Base-by-base conservation (phyloP, 2,888 invertebrate genomes). In the Sminthurides aquaticus region DNA sequence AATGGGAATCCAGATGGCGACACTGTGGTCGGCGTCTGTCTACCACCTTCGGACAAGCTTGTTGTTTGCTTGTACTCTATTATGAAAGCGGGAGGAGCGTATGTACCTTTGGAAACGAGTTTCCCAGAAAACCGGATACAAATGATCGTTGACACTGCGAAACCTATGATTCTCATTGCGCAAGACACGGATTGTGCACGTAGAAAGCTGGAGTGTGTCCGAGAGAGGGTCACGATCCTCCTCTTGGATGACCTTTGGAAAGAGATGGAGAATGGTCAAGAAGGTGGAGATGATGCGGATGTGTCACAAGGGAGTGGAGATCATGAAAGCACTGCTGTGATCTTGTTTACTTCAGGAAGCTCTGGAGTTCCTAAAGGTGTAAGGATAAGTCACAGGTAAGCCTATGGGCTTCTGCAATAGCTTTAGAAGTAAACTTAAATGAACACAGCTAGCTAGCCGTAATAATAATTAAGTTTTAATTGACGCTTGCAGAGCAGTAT, bases 81-180 rank as follows among this genome's bases (percentile, higher is more conserved):
- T 60, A 86, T 90, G 84, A 91, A 91, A 79, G 82, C 87, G 0
- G 91, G 92, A 0, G 89, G 88, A 20, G 88, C 91, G 0, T 93
- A 93, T 79, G 80, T 92, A 61, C 92, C 93, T 0, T 81, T 93
- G 75, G 91, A 91, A 76, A 84, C 86, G 0, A 80, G 81, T 62
- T 85, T 85, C 75, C 91, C 92, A 0, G 83, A 83, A 27, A 83
- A 84, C 1, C 83, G 92, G 71, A 84, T 91, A 55, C 82, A 85
- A 24, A 89, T 91, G 75, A 91, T 92, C 62, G 77, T 91, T 18
- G 80, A 82, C 24, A 91, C 91, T 77, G 84, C 90, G 0, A 82
- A 84, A 67, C 91, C 91, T 0, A 81, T 86, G 0, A 77, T 88
- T 24, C 80, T 87, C 0, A 80, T 91, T 64, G 84, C 86, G 65